Evolutionary conservation across 2,113 vertebrate species (phyloP), one percentile per base, ranked within the genome.

Genomic region (Bufo bufo): DNA sequence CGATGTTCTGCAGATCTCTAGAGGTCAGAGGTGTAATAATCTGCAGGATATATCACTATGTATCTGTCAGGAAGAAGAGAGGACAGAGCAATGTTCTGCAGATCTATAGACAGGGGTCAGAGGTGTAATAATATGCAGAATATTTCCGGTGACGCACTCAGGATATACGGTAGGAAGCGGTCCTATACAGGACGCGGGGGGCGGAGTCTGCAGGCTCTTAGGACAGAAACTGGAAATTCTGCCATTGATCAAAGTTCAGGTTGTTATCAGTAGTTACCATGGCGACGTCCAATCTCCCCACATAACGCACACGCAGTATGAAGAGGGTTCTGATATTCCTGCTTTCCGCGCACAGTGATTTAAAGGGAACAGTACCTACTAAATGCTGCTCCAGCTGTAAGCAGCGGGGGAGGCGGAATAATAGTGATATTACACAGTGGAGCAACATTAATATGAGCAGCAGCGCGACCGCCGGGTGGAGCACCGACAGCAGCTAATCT

Each of bases 191-290:
- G 14, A 13, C 12, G 58, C 12, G 4, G 4, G 14, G 58, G 58
- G 72, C 6, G 72, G 72, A 16, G 75, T 11, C 47, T 9, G 45
- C 45, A 52, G 16, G 4, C 43, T 47, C 43, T 6, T 19, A n/a
- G 19, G 23, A 2, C 23, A n/a, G 4, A 52, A 50, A 78, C 17
- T 79, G 85, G 65, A 79, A 86, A 86, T 79, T 86, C 85, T 74
- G n/a, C 45, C 80, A 58, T 66, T n/a, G 75, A 66, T 50, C 85
- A 78, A 86, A 86, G 85, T 86, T 86, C 75, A 86, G 3, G 23
- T 1, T 47, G 77, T n/a, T 86, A 54, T 47, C 12, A 78, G 20
- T 49, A 6, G 85, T 80, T 79, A 69, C 75, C 85, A n/a, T 5
- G 85, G 33, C 19, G 79, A 86, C 77, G 43, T 11, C 12, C 45